These are phyloP conservation scores for Ptychobarbus kaznakovi DNA, from an alignment of 2,797 vertebrate genomes.

Conservation along the genomic window DNA sequence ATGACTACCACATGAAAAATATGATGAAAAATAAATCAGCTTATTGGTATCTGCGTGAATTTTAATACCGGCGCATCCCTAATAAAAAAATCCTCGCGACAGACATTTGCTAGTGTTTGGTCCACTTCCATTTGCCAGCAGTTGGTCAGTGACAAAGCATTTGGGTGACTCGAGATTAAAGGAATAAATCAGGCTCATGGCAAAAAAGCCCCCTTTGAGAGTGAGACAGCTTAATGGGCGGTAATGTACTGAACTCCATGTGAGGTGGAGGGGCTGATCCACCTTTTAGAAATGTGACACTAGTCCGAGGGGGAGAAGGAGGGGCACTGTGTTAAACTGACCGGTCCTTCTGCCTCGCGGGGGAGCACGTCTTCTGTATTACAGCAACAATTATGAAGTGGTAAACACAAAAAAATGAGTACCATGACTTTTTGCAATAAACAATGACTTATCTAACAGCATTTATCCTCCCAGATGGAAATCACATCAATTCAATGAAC, in stretches of 20 bases:
- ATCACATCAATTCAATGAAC: conserved; percentile 40
- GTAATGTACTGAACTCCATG: conserved; percentile 70
- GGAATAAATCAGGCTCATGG: conserved; percentile 74
- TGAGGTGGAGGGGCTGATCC: conserved; percentile 70
- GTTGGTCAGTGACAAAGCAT: conserved; percentile 58
- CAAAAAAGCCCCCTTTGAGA: conserved; percentile 71
- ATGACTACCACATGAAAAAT: not conserved
- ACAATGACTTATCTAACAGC: not conserved
- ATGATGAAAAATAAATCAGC: not conserved
- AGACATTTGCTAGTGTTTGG: conserved; percentile 39
- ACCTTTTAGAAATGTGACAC: conserved; percentile 72
- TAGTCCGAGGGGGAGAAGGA: conserved; percentile 24
- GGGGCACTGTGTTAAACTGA: conserved; percentile 59
- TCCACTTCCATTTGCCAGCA: conserved; percentile 52
- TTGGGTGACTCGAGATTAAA: conserved; percentile 61
- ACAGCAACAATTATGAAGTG: conserved; percentile 6
- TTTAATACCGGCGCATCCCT: not conserved
- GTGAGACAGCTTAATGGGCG: conserved; percentile 75
- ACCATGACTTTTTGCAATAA: not conserved
- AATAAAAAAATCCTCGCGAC: not conserved
- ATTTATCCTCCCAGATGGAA: not conserved
- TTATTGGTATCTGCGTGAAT: not conserved
- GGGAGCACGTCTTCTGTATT: conserved; percentile 2
- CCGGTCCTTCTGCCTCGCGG: not conserved
- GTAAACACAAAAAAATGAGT: not conserved